phyloP scores from a whole-genome alignment of 2,888 invertebrate genomes.

The Rhamphomyia laevipes region DNA sequence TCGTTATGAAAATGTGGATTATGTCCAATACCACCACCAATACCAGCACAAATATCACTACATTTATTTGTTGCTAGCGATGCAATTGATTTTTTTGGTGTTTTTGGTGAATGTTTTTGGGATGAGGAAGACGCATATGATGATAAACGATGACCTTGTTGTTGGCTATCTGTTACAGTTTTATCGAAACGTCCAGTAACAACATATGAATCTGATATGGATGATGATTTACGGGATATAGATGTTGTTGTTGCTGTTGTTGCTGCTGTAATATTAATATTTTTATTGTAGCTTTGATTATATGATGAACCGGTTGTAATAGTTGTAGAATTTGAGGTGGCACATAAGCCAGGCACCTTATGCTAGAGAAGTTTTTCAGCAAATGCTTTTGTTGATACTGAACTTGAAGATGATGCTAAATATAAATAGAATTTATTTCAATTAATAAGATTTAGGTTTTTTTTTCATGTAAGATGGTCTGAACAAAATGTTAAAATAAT shows the following conservation, averaged over 20 bases:
- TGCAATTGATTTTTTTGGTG: constrained; percentile 12
- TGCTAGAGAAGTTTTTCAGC: constrained; percentile 37
- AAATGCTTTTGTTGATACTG: constrained; percentile 38
- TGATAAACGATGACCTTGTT: constrained; percentile 21
- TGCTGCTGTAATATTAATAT: background rate
- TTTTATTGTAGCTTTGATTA: constrained; percentile 1
- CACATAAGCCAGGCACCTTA: constrained; percentile 37
- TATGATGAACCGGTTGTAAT: background rate
- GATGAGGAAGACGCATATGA: constrained; percentile 19
- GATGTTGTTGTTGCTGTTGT: background rate
- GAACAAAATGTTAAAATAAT: background rate
- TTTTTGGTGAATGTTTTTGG: constrained; percentile 13
- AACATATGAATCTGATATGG: background rate
- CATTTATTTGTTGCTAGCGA: background rate
- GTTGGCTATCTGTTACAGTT: constrained; percentile 17
- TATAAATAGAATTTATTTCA: constrained; percentile 11
- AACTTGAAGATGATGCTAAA: constrained; percentile 44
- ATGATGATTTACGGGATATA: background rate
- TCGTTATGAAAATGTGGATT: background rate
- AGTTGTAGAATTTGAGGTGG: constrained; percentile 14
- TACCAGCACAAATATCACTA: too few species aligned
- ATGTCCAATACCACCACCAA: background rate
- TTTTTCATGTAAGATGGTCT: too few species aligned
- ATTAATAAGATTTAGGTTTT: background rate
- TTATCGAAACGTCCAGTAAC: constrained; percentile 15